Conservation (phyloP, 2,888 invertebrate species). For the Rambutsinella grinnellia region DNA sequence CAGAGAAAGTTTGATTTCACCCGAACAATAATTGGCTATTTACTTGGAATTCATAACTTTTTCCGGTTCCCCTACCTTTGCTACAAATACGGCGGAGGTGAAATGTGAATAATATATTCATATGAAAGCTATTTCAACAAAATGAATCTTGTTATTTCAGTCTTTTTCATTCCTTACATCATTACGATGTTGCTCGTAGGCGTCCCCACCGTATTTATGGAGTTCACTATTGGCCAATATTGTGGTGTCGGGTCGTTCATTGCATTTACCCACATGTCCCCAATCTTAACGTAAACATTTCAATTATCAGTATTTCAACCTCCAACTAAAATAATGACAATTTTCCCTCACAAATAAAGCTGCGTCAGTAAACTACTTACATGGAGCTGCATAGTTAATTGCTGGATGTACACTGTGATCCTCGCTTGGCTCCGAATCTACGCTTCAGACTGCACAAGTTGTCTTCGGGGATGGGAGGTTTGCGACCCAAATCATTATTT, state of each 20-base stretch:
- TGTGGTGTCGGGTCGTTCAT: slow-evolving; percentile 51
- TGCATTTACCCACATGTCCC: slow-evolving; percentile 57
- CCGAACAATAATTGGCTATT: slow-evolving; percentile 53
- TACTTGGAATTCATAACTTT: slow-evolving; percentile 61
- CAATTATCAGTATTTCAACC: background rate
- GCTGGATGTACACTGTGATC: slow-evolving; percentile 53
- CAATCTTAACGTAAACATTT: slow-evolving; percentile 33
- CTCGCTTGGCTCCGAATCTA: slow-evolving; percentile 56
- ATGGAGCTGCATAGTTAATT: slow-evolving; percentile 56
- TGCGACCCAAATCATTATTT: slow-evolving; percentile 49
- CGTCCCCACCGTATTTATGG: slow-evolving; percentile 56
- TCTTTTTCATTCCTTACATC: slow-evolving; percentile 54
- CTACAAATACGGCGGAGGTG: slow-evolving; percentile 55
- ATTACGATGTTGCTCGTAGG: slow-evolving; percentile 49
- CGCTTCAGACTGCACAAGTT: slow-evolving; percentile 54
- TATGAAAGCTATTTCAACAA: slow-evolving; percentile 14
- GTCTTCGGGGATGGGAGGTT: slow-evolving; percentile 53
- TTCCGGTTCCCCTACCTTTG: slow-evolving; percentile 60
- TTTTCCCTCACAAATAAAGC: too few species aligned
- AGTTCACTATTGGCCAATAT: slow-evolving; percentile 60
- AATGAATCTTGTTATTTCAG: slow-evolving; percentile 2
- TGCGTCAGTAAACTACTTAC: slow-evolving; percentile 47
- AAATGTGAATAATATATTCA: background rate
- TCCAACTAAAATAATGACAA: background rate
- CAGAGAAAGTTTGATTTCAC: slow-evolving; percentile 57